Evolutionary conservation across 1,140 invertebrate genomes (phyloP).

Genomic region (Hypothenemus hampei): DNA sequence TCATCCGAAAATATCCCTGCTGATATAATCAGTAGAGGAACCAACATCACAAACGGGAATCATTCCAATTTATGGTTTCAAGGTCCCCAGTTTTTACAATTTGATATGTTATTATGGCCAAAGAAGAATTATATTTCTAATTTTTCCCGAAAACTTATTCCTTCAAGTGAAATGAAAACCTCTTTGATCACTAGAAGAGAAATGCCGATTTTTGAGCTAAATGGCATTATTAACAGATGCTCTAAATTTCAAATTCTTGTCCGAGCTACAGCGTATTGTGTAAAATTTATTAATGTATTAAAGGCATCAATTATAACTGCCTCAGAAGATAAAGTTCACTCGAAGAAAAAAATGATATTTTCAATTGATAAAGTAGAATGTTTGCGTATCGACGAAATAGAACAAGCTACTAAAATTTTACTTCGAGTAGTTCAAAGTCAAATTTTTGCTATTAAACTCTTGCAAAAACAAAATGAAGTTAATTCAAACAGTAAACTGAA

Average conservation of each 20-base stretch:
- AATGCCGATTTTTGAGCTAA: too few relatives aligned
- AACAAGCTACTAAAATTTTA: too few relatives aligned
- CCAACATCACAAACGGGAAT: constrained; percentile 6
- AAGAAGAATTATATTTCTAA: background rate
- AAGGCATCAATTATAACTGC: background rate
- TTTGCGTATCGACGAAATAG: too few relatives aligned
- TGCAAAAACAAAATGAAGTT: background rate
- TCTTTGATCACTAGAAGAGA: too few relatives aligned
- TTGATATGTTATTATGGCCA: background rate
- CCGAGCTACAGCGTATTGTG: constrained; percentile 14
- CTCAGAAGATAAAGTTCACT: background rate
- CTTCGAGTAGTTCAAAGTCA: too few relatives aligned
- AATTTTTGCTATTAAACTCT: too few relatives aligned
- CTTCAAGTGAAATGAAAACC: too few relatives aligned
- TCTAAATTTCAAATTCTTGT: background rate
- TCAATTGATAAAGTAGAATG: too few relatives aligned
- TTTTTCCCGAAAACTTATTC: background rate
- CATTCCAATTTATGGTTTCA: constrained; percentile 7
- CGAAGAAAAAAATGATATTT: background rate
- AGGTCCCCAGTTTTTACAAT: constrained; percentile 17
- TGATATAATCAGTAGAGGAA: constrained; percentile 39
- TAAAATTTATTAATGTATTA: constrained; percentile 7
- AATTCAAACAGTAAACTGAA: constrained; percentile 11
- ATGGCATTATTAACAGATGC: constrained; percentile 4
- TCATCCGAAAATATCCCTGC: constrained; percentile 36